Base-by-base conservation (phyloP, 1,140 invertebrate genomes). In the Zaprionus ornatus region DNA sequence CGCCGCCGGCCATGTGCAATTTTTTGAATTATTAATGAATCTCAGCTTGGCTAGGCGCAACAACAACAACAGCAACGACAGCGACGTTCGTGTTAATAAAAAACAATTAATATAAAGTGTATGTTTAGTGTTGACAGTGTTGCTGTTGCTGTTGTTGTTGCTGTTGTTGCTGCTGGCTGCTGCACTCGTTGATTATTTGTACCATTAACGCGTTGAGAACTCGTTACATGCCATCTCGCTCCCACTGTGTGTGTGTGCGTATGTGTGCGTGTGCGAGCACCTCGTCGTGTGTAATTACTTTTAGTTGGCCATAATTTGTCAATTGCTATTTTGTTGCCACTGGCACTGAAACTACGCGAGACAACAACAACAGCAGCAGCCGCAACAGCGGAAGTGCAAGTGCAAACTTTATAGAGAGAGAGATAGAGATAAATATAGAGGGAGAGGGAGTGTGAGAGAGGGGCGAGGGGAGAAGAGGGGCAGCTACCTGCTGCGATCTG, bases 41-140 rank as follows among this genome's bases (percentile, higher is more conserved):
- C 83, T 87, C 78, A 75, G 82, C 79, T 29, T 7, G 55, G 40
- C 61, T 52, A 52, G 63, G 40, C 63, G 56, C 52, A 81, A 40
- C 6, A 40, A 42, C 50, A 61, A 54, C 45, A 35, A 3, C 50
- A 52, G 9, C 66, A 48, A 40, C 62, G 74, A 64, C 63, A 70
- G 52, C 83, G 72, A 35, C 62, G 80, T 80, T 57, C 78, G 84
- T 83, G 85, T 84, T 88, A 88, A 88, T 90, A 88, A 88, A 88
- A 88, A 88, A 88, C 84, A 88, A 88, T 88, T 88, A 88, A 88
- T 88, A 88, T 84, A 85, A 88, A 90, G 84, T 90, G 83, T 88
- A 87, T 88, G 81, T 90, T 88, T 88, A 88, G 84, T 88, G 85
- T 84, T 84, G 85, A 81, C 85, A 77, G 74, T 74, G 81, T 81